Evolutionary conservation across 2,888 invertebrate species (phyloP).

Genomic region (Atherix ibis): DNA sequence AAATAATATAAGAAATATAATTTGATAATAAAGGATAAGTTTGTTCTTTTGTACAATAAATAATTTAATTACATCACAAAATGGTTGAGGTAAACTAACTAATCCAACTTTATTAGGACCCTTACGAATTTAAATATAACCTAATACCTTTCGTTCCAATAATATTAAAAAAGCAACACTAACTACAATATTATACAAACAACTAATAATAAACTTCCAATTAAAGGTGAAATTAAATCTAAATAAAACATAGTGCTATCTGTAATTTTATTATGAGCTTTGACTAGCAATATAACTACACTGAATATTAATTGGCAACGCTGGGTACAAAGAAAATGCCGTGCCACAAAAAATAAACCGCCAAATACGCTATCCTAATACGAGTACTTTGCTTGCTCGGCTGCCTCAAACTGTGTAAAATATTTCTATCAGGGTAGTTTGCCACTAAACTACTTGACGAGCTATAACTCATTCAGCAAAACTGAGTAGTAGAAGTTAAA

Average conservation of each 20-base stretch:
- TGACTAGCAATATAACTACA: too few relatives aligned
- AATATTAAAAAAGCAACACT: conserved; percentile 56
- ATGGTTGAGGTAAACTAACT: conserved; percentile 48
- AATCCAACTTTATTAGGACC: conserved; percentile 56
- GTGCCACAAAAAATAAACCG: too few relatives aligned
- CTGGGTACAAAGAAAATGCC: too few relatives aligned
- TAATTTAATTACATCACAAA: conserved; percentile 57
- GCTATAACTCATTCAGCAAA: too few relatives aligned
- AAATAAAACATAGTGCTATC: conserved; percentile 37
- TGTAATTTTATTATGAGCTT: too few relatives aligned
- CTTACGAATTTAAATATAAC: conserved; percentile 57
- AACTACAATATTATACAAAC: conserved; percentile 44
- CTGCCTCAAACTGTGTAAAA: too few relatives aligned
- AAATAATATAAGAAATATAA: conserved; percentile 42
- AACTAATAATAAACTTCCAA: conserved; percentile 38
- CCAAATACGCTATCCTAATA: too few relatives aligned
- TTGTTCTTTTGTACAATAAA: conserved; percentile 52
- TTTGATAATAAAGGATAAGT: conserved; percentile 41
- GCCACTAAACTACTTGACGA: too few relatives aligned
- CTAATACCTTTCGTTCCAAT: conserved; percentile 53
- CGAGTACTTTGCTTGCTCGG: too few relatives aligned
- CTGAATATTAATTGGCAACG: too few relatives aligned
- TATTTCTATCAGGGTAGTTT: too few relatives aligned
- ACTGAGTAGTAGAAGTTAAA: too few relatives aligned
- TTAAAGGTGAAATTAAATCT: conserved; percentile 32